Evolutionary conservation across 2,888 invertebrate species (phyloP).

Genomic region (Stegophylla sp.): DNA sequence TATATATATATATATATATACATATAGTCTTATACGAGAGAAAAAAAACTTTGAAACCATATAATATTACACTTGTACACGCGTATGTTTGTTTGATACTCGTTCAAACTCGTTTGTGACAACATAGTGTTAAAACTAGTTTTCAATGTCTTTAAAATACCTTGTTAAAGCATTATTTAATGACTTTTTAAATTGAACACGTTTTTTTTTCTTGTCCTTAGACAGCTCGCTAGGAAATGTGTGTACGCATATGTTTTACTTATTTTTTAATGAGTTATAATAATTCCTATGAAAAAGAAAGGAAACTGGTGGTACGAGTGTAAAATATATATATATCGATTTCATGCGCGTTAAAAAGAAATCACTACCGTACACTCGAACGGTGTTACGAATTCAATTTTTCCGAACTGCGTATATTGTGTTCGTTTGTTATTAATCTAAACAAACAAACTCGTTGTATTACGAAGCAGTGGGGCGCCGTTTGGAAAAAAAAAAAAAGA

Average conservation of each 20-base stretch:
- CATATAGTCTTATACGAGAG: neutral
- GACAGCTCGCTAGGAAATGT: conserved; percentile 31
- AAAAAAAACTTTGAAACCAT: conserved; percentile 20
- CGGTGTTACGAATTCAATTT: conserved; percentile 3
- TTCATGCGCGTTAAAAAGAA: neutral
- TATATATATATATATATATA: too few relatives aligned
- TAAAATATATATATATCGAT: conserved; percentile 27
- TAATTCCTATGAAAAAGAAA: conserved; percentile 21
- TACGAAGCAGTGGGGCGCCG: too few relatives aligned
- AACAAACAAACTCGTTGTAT: too few relatives aligned
- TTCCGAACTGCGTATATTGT: too few relatives aligned
- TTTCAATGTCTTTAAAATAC: conserved; percentile 50
- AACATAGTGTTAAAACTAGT: conserved; percentile 45
- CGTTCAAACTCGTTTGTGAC: conserved; percentile 48
- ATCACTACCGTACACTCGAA: neutral
- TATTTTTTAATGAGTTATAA: conserved; percentile 53
- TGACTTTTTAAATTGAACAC: conserved; percentile 54
- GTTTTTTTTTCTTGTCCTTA: conserved; percentile 32
- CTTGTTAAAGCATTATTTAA: conserved; percentile 56
- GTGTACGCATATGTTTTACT: conserved; percentile 35
- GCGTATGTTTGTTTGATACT: conserved; percentile 40
- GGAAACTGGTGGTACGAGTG: conserved; percentile 13
- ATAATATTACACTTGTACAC: conserved; percentile 53
- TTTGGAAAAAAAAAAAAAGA: too few relatives aligned
- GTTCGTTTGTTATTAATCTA: too few relatives aligned